These are phyloP conservation scores for Antedon mediterranea DNA, from an alignment of 53 echinoderm and acorn worm genomes.

Conservation along the genomic window DNA sequence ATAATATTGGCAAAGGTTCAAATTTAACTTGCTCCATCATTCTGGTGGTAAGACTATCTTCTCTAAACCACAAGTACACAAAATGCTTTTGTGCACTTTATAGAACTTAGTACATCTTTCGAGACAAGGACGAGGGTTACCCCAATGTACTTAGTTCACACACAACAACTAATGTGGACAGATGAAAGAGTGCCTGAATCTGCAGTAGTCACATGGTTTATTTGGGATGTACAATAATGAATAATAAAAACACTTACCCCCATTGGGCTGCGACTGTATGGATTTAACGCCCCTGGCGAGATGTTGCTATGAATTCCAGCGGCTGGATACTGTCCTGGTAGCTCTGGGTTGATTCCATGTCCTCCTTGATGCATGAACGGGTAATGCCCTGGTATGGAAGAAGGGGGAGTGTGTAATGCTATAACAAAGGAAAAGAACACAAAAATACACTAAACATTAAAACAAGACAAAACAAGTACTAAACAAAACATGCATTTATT, in stretches of 20 bases:
- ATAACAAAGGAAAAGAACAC: not conserved
- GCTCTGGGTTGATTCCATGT: conserved; percentile 58
- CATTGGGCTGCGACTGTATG: conserved; percentile 78
- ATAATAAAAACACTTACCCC: conserved; percentile 1
- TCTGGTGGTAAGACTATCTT: too few species aligned
- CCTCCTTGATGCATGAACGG: conserved; percentile 45
- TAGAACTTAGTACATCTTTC: too few species aligned
- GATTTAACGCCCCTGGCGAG: conserved; percentile 60
- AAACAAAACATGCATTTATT: not conserved
- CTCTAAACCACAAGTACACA: too few species aligned
- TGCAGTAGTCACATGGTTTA: too few species aligned
- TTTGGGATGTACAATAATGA: not conserved
- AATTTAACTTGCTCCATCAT: too few species aligned
- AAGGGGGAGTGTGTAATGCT: conserved; percentile 4
- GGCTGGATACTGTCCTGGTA: conserved; percentile 66
- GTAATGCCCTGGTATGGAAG: conserved; percentile 27
- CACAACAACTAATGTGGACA: too few species aligned
- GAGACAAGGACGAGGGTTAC: too few species aligned
- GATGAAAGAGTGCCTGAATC: too few species aligned
- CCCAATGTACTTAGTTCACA: too few species aligned
- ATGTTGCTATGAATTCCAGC: conserved; percentile 79
- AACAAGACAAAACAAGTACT: not conserved
- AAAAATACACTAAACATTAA: not conserved
- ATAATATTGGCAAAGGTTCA: too few species aligned
- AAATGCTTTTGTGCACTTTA: too few species aligned